phyloP scores from a whole-genome alignment of 2,797 vertebrate genomes.

The Chiroxiphia lanceolata region DNA sequence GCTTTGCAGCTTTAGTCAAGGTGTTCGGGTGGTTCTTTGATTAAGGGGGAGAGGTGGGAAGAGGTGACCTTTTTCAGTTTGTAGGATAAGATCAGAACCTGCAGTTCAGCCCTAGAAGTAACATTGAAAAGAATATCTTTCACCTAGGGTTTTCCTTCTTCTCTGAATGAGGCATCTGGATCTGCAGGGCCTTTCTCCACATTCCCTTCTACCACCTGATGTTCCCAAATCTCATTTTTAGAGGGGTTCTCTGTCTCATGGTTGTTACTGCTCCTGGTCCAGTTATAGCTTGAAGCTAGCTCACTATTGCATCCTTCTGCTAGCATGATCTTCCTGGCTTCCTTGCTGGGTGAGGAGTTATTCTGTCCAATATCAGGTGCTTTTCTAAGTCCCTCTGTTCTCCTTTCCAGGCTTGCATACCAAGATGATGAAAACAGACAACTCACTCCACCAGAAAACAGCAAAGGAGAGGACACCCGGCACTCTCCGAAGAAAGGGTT shows the following conservation, averaged over 20 bases:
- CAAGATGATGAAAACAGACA: slow-evolving; percentile 93
- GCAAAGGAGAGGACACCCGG: slow-evolving; percentile 76
- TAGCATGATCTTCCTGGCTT: not conserved
- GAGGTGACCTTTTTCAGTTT: not conserved
- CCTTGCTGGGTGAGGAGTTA: not conserved
- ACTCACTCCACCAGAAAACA: slow-evolving; percentile 84
- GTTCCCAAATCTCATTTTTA: not conserved
- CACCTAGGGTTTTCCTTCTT: not conserved
- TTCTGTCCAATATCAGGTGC: not conserved
- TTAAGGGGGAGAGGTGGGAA: not conserved
- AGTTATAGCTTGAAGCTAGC: not conserved
- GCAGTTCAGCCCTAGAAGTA: not conserved
- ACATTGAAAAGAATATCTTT: not conserved
- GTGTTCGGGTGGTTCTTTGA: slow-evolving; percentile 12
- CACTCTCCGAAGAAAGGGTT: slow-evolving; percentile 90
- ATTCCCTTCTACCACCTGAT: not conserved
- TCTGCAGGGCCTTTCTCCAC: not conserved
- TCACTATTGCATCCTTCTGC: not conserved
- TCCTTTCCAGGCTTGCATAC: slow-evolving; percentile 85
- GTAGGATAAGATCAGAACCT: not conserved
- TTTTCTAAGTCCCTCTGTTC: slow-evolving; percentile 5
- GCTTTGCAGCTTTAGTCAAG: slow-evolving; percentile 45
- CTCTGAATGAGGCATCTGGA: not conserved
- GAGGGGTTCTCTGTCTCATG: not conserved
- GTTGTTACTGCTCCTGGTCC: not conserved